Base-by-base conservation (phyloP, 2,113 vertebrate species). In the Mus spicilegus region DNA sequence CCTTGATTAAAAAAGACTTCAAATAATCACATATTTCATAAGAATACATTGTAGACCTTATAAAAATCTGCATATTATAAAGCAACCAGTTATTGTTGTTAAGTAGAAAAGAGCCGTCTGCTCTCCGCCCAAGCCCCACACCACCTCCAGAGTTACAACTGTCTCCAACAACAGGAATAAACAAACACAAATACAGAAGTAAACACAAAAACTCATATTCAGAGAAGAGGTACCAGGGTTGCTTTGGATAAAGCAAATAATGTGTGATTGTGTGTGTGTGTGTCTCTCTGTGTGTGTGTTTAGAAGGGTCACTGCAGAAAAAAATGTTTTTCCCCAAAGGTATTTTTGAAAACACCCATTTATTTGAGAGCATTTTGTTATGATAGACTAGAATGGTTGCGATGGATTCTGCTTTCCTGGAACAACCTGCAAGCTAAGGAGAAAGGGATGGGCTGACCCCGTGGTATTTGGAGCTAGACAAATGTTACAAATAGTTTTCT, bases 401-500 rank as follows among this genome's bases (percentile, higher is more conserved):
- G 81, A 75, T 69, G 87, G 5, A 26, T n/a, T 95, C 77, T 49
- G 78, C 95, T 95, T 95, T 96, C 95, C 97, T 95, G 97, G 95
- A 95, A 97, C 58, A 89, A 91, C 73, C 42, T 95, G 78, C 78
- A 93, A 96, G 70, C 70, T 76, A 75, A 88, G 49, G 56, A 24
- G 56, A 20, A 8, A 89, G 56, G 95, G 78, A 94, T 87, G 95
- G 78, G 81, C 81, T 96, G 97, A 97, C 90, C 96, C 90, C 65
- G 78, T 69, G 73, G 39, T 93, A 76, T 94, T 85, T 91, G 63
- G 95, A 89, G 56, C 94, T 87, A 93, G 94, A 95, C 75, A 90
- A 97, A 95, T 80, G 82, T 95, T 95, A 80, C 87, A 84, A 87
- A 95, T 95, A 96, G 96, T 96, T 96, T 61, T 0, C 2, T 33